Conservation (phyloP, 2,113 vertebrate species). For the Polypterus senegalus region DNA sequence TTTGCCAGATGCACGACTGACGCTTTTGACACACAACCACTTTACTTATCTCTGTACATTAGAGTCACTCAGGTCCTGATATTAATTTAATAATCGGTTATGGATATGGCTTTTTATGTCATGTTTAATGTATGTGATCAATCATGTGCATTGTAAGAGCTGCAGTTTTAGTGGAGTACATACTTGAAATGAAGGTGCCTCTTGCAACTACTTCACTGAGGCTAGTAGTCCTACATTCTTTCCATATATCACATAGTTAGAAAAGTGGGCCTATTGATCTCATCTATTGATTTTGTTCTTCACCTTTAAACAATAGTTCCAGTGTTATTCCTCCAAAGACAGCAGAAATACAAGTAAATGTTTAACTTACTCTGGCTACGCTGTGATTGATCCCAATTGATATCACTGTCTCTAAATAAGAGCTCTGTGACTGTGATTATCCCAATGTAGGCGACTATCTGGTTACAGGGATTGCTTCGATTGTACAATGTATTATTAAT, state of each 20-base stretch:
- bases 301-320: conserved; percentile 60
- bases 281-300: conserved; percentile 53
- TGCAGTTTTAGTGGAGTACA: no score
- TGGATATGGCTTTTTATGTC: no score
- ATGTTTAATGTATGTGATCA: no score
- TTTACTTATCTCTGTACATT: no score
- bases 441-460: conserved; percentile 52
- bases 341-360: conserved; percentile 60
- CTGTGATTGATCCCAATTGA: conserved; percentile 63
- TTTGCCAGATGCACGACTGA: no score
- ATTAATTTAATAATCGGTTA: no score
- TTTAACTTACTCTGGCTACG: conserved; percentile 53
- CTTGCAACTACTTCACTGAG: background rate
- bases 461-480: conserved; percentile 34
- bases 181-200: no score
- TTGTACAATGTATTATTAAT: conserved; percentile 27
- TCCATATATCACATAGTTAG: conserved; percentile 35
- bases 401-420: conserved; percentile 56
- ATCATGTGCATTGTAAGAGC: no score
- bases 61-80: no score
- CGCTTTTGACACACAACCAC: no score
- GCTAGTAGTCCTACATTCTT: conserved; percentile 24
- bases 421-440: conserved; percentile 65
- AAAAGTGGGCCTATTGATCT: conserved; percentile 65
- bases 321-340: conserved; percentile 47